Conservation (phyloP, 2,113 vertebrate genomes). For the Turdus rufiventris region DNA sequence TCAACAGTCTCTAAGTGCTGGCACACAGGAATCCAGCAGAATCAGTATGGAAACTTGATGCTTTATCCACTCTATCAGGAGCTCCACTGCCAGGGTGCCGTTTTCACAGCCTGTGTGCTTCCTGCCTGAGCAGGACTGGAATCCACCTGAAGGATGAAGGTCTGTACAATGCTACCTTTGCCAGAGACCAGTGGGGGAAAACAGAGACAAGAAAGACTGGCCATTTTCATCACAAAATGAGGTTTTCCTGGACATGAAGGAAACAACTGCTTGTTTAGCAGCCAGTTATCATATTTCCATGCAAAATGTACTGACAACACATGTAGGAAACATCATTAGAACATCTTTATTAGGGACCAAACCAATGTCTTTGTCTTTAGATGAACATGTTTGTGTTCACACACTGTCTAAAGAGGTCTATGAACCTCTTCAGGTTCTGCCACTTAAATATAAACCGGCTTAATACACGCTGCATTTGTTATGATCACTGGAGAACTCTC, state of each 20-base stretch:
- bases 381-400: background rate
- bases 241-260: background rate
- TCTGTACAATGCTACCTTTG: background rate
- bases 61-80: background rate
- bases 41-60: background rate
- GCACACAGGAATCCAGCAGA: conserved; percentile 11
- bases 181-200: background rate
- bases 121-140: background rate
- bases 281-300: background rate
- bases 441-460: background rate
- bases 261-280: background rate
- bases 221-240: background rate
- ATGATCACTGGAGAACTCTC: background rate
- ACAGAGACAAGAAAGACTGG: background rate
- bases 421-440: background rate
- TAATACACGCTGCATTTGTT: background rate
- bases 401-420: background rate
- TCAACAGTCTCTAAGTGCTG: conserved; percentile 17
- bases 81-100: accelerated
- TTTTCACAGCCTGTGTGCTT: background rate
- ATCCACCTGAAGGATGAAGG: background rate
- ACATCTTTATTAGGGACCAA: background rate
- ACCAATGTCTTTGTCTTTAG: background rate
- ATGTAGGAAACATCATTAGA: background rate
- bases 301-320: background rate